Percentiles rank a stretch among this genome's conserved stretches.
phyloP scores from a whole-genome alignment of 2,113 vertebrate species.

The Promerops cafer region DNA sequence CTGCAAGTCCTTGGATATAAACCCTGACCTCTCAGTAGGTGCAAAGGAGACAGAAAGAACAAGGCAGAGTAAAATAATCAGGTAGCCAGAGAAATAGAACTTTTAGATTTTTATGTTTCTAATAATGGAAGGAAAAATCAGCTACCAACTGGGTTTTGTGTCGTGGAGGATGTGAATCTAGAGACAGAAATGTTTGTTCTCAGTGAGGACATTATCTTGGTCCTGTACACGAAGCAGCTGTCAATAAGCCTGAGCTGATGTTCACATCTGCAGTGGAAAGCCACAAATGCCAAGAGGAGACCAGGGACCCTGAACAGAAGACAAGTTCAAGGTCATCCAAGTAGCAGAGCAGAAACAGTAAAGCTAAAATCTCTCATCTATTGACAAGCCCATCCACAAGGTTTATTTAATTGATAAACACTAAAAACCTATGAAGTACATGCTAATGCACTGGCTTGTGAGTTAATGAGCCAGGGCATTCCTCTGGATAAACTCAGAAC shows the following conservation, averaged over 20 bases:
- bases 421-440: neutral
- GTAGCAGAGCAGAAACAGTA: neutral
- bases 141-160: neutral
- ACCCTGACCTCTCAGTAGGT: neutral
- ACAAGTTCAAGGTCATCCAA: neutral
- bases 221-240: neutral
- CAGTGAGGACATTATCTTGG: neutral
- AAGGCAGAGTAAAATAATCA: neutral
- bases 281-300: neutral
- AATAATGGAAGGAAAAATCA: neutral
- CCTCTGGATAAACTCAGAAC: neutral
- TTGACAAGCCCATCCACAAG: neutral
- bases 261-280: neutral
- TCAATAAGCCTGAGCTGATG: neutral
- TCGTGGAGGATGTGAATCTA: neutral
- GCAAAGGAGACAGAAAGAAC: neutral
- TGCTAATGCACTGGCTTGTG: neutral
- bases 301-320: neutral
- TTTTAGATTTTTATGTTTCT: neutral
- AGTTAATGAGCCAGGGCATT: neutral
- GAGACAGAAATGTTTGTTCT: neutral
- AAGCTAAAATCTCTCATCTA: neutral
- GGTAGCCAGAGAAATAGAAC: neutral
- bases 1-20: neutral
- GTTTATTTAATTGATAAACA: neutral